Conservation (phyloP, 2,888 invertebrate genomes). For the Agrotis clavis region DNA sequence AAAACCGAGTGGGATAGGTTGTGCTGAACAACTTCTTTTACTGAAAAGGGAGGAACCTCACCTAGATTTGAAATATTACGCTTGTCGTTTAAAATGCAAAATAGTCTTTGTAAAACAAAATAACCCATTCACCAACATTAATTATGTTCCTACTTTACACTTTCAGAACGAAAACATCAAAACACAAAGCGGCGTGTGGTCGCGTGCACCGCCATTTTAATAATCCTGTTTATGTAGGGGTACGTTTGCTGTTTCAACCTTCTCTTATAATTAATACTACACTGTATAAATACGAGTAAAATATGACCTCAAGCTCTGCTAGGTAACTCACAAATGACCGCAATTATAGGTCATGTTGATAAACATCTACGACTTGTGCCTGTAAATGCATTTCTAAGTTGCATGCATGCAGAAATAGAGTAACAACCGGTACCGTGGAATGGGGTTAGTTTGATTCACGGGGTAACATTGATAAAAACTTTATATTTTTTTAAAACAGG, state of each 20-base stretch:
- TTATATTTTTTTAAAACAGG: no score
- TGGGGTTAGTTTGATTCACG: no score
- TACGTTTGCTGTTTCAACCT: constrained; percentile 40
- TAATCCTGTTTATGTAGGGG: constrained; percentile 29
- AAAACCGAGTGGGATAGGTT: no score
- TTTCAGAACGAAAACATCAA: constrained; percentile 22
- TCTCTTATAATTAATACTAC: constrained; percentile 36
- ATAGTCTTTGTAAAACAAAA: not conserved
- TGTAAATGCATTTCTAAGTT: constrained; percentile 31
- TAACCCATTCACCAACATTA: constrained; percentile 28
- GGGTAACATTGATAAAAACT: no score
- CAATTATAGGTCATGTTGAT: constrained; percentile 42
- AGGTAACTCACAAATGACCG: constrained; percentile 15
- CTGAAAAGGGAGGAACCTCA: no score
- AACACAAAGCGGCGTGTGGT: constrained; percentile 16
- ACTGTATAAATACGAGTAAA: constrained; percentile 14
- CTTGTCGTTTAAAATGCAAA: not conserved
- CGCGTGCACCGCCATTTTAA: constrained; percentile 44
- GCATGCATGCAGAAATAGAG: constrained; percentile 16
- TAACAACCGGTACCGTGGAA: no score
- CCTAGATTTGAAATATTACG: no score
- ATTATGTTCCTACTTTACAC: constrained; percentile 12
- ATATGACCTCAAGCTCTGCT: constrained; percentile 9
- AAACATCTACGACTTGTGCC: constrained; percentile 18
- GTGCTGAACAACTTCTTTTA: no score